Evolutionary conservation across 2,888 invertebrate species (phyloP), one percentile per base, ranked within the genome.

Genomic region (Protonemura montana): DNA sequence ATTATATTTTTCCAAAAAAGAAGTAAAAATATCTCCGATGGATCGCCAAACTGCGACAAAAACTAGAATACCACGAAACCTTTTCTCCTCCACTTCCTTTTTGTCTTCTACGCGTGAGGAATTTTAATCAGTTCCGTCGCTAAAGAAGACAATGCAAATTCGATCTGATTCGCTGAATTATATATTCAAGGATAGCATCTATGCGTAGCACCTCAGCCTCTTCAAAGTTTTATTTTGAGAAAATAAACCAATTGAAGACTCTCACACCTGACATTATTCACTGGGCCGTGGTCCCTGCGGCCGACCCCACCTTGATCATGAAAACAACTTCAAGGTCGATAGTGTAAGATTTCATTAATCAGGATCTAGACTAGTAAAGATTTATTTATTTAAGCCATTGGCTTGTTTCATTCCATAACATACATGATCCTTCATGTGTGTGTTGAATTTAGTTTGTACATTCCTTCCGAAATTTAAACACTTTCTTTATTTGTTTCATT

Each of bases 151-250:
- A 59, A 59, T 59, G 59, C 13, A 59, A 59, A 59, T 59, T 59
- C 59, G 13, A 59, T 78, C 28, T 13, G 78, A 78, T 28, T 27
- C 27, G 28, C 26, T 78, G 5, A 78, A 78, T 28, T 78, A 28
- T 2, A 6, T 78, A 78, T 78, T 78, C 78, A 78, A 78, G 78
- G 78, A 27, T 28, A 78, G 27, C 78, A 10, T 27, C 78, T 78
- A 78, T 78, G 78, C 78, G 78, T 78, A 78, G 28, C 28, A 78
- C 78, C 78, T 26, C 78, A 78, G 59, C 59, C 59, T 59, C 59
- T 21, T 78, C 78, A 78, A 13, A 3, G 78, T 78, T 78, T 78
- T 78, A 26, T 27, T 78, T 78, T 5, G 7, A 27, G 16, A 78
- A 28, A 78, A 26, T 6, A 59, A 59, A 59, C 59, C 59, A 21